These are phyloP conservation scores for Clarias pachynema DNA, from an alignment of 2,797 vertebrate species.

Conservation along the genomic window DNA sequence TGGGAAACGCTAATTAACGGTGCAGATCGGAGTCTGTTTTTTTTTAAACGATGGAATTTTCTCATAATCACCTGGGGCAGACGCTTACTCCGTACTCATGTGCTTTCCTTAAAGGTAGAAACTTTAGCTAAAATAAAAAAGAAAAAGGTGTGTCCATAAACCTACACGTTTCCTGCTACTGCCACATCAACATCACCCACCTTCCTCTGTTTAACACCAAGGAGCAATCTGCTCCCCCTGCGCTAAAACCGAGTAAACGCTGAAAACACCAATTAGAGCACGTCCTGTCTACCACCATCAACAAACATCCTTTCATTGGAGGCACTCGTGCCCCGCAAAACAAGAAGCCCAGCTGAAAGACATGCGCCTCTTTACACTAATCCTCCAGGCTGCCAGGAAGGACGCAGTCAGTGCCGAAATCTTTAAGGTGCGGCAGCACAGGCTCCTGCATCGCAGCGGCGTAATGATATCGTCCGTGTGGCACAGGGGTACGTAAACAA, in stretches of 20 bases:
- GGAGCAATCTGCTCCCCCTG: constrained; percentile 54
- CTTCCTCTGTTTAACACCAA: constrained; percentile 57
- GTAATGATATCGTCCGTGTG: constrained; percentile 22
- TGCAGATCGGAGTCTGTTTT: not conserved
- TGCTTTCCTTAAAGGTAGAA: not conserved
- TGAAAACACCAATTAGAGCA: constrained; percentile 72
- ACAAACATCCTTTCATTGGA: constrained; percentile 67
- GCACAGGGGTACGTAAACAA: constrained; percentile 20
- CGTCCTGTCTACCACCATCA: constrained; percentile 64
- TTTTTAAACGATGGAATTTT: not conserved
- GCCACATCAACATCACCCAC: constrained; percentile 57
- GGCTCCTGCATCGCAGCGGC: constrained; percentile 34
- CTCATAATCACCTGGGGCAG: too few species aligned
- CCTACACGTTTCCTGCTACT: constrained; percentile 33
- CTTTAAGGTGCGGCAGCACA: constrained; percentile 30
- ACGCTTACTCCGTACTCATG: not conserved
- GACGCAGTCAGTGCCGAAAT: constrained; percentile 13
- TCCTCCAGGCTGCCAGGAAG: constrained; percentile 58
- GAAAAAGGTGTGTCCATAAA: not conserved
- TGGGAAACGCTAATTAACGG: not conserved
- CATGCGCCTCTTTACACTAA: constrained; percentile 60
- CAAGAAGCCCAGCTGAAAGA: constrained; percentile 50
- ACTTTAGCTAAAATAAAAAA: too few species aligned
- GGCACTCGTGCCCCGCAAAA: constrained; percentile 53
- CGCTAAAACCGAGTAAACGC: constrained; percentile 53